These are phyloP conservation scores for Trichonephila clavata DNA, from an alignment of 1,140 invertebrate species.

Conservation along the genomic window DNA sequence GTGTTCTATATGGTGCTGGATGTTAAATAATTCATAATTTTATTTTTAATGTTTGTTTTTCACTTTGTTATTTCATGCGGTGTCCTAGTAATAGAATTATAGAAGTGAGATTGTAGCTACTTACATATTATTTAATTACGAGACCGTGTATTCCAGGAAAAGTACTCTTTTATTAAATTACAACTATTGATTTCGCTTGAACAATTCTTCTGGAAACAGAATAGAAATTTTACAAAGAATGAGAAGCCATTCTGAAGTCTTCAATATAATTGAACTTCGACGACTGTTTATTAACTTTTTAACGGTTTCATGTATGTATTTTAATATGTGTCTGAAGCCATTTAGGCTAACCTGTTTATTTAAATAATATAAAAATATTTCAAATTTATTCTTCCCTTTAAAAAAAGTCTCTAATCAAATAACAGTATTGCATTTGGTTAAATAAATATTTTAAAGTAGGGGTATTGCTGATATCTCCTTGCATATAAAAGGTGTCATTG, in stretches of 20 bases:
- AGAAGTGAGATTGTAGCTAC: background rate
- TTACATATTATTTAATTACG: slow-evolving; percentile 31
- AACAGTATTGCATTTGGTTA: too few species aligned
- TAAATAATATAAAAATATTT: too few species aligned
- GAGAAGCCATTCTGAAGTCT: background rate
- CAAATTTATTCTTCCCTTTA: too few species aligned
- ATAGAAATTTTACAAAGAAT: background rate
- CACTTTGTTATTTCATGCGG: background rate
- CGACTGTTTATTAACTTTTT: background rate
- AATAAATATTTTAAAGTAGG: too few species aligned
- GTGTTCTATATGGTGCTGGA: background rate
- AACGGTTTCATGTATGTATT: too few species aligned
- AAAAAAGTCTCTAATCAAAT: too few species aligned
- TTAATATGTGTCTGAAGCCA: too few species aligned
- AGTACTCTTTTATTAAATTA: slow-evolving; percentile 21
- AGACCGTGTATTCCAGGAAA: slow-evolving; percentile 8
- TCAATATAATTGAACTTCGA: background rate
- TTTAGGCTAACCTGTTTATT: too few species aligned
- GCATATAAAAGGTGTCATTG: too few species aligned
- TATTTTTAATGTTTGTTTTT: slow-evolving; percentile 19
- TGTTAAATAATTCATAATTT: slow-evolving; percentile 27
- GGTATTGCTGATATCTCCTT: too few species aligned
- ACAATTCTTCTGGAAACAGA: background rate
- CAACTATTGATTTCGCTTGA: slow-evolving; percentile 1
- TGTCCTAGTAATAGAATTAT: slow-evolving; percentile 10